Evolutionary conservation across 1,140 invertebrate species (phyloP), one percentile per base, ranked within the genome.

Genomic region (Lepidurus arcticus): DNA sequence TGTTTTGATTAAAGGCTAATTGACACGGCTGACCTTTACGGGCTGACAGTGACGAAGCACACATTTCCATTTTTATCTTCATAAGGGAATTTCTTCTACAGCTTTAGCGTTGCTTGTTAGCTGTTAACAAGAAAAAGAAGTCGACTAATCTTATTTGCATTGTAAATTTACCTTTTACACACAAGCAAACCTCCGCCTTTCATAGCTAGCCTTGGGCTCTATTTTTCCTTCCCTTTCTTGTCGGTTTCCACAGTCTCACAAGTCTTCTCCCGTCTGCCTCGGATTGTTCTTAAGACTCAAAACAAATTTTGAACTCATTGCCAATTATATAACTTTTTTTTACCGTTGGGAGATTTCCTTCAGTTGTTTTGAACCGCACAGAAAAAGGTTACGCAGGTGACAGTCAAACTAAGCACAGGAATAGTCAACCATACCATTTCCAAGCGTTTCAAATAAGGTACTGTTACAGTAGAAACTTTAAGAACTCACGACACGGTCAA

Each of bases 21-120:
- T 65, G 53, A 65, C 53, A 65, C 53, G 53, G 21, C 53, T 65
- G 53, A 65, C 53, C 53, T 65, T 65, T 65, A n/a, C 53, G 45
- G 45, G 8, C 13, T 13, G 53, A 65, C 53, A 65, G 53, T 65
- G 8, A 9, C 13, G 53, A 47, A 16, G 10, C 21, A 34, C 34
- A 9, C 53, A 65, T 65, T 65, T 65, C 53, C 53, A 13, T 65
- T 65, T 16, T 21, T 65, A 65, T n/a, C 21, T 65, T 65, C 53
- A 16, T 65, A 16, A 65, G 21, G 53, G 16, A 65, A n/a, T 7
- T n/a, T 65, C 21, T 16, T 21, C 53, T 21, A 7, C 1, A 1
- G 53, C 53, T 7, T 21, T 65, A n/a, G 6, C 53, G 16, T 65
- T 65, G 16, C 21, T 65, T 65, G 16, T 65, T 65, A 7, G 13